Percentiles rank a stretch among this genome's conserved stretches.
Conservation (phyloP, 2,797 vertebrate genomes). For the Podarcis siculus region DNA sequence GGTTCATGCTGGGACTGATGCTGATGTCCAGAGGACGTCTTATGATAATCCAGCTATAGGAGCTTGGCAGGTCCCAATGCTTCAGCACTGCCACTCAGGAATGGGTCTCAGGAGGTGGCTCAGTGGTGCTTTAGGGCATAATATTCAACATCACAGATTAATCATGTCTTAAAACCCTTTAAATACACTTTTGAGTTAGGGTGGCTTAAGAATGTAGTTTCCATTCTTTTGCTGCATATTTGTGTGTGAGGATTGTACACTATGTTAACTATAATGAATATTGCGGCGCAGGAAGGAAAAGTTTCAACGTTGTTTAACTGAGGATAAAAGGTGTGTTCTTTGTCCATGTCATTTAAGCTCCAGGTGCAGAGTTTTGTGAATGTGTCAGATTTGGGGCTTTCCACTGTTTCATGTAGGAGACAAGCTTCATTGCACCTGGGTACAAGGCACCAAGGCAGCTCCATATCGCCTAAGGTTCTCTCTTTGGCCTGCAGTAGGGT, state of each 20-base stretch:
- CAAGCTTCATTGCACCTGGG: no score
- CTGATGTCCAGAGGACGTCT: background rate
- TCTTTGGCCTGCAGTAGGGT: no score
- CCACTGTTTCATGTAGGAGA: no score
- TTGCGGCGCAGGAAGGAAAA: background rate
- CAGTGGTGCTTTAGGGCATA: background rate
- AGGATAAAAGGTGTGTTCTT: background rate
- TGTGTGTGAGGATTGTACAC: background rate
- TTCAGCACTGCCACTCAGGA: background rate
- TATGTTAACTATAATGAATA: background rate
- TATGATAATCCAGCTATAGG: background rate
- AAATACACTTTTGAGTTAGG: background rate
- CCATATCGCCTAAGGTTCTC: no score
- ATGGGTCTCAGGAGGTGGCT: background rate
- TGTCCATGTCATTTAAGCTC: background rate
- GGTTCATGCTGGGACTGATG: background rate
- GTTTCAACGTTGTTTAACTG: background rate
- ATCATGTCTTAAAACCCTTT: background rate
- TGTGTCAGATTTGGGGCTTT: no score
- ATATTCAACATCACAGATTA: background rate
- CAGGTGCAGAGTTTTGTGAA: background rate
- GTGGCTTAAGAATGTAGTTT: background rate
- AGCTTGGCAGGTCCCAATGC: background rate
- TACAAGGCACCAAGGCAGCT: no score
- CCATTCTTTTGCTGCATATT: background rate